A percentile compares a stretch with the other conserved stretches of the same genome.
These are phyloP conservation scores for Lasius platythorax DNA, from an alignment of 2,888 invertebrate genomes.

Conservation along the genomic window DNA sequence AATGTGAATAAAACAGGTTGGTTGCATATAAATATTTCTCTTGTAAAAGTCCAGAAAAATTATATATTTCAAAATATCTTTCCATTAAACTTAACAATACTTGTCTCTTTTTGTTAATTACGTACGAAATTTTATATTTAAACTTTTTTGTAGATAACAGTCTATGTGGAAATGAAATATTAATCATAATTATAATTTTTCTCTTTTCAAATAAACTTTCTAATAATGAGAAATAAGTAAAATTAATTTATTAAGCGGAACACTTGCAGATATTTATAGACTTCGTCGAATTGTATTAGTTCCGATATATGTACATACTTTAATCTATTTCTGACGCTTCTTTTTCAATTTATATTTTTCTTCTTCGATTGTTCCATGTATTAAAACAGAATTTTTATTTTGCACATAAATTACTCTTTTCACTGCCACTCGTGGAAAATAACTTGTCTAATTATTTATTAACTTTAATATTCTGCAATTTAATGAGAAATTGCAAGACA, in stretches of 20 bases:
- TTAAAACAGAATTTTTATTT: neutral
- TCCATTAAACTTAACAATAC: neutral
- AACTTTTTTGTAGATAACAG: neutral
- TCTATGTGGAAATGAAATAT: neutral
- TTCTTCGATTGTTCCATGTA: neutral
- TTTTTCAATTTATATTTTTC: neutral
- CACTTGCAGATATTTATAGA: neutral
- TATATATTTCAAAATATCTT: neutral
- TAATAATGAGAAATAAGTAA: neutral
- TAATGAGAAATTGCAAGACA: neutral
- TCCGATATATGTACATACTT: neutral
- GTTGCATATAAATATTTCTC: neutral
- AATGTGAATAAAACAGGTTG: conserved; percentile 80
- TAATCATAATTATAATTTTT: neutral
- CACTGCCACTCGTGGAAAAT: neutral
- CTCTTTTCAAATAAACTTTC: neutral
- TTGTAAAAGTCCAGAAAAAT: neutral
- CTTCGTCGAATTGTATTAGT: neutral
- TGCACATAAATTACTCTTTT: neutral
- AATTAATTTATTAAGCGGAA: neutral
- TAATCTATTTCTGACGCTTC: neutral
- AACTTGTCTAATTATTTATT: neutral
- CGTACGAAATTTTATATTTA: neutral
- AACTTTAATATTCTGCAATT: conserved; percentile 18
- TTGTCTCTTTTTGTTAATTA: neutral